Evolutionary conservation across 2,888 invertebrate species (phyloP).

Genomic region (Drosophila fungiperda): DNA sequence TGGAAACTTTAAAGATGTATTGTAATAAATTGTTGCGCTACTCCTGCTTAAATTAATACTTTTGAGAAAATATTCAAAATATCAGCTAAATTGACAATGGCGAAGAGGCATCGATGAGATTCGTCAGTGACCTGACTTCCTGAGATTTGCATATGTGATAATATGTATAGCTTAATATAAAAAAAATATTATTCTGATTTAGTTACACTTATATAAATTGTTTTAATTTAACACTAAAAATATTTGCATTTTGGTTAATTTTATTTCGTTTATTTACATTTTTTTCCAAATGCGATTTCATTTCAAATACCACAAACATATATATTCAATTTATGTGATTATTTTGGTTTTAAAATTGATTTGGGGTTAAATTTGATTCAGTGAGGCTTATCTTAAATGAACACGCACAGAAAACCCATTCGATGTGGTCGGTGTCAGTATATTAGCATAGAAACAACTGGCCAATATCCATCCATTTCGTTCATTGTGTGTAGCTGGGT

Average conservation of each 20-base stretch:
- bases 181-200: not conserved
- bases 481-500: conserved; percentile 7
- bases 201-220: not conserved
- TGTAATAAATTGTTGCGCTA: not conserved
- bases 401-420: conserved; percentile 10
- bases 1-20: not conserved
- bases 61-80: not conserved
- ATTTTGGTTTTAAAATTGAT: conserved; percentile 42
- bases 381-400: conserved; percentile 62
- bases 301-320: not conserved
- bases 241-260: not conserved
- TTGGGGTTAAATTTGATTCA: conserved; percentile 54
- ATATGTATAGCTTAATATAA: not conserved
- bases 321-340: conserved; percentile 11
- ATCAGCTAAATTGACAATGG: fast-evolving
- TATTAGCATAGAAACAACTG: conserved; percentile 54
- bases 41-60: not conserved
- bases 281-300: not conserved
- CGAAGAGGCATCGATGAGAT: not conserved
- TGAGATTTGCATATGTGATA: not conserved
- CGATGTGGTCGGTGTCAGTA: conserved; percentile 34
- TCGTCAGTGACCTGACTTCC: not conserved
- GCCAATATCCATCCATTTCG: conserved; percentile 15
- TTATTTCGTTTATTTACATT: not conserved
- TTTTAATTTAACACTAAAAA: not conserved